Evolutionary conservation across 2,888 invertebrate species (phyloP), one percentile per base, ranked within the genome.

Genomic region (Crocallis elinguaria): DNA sequence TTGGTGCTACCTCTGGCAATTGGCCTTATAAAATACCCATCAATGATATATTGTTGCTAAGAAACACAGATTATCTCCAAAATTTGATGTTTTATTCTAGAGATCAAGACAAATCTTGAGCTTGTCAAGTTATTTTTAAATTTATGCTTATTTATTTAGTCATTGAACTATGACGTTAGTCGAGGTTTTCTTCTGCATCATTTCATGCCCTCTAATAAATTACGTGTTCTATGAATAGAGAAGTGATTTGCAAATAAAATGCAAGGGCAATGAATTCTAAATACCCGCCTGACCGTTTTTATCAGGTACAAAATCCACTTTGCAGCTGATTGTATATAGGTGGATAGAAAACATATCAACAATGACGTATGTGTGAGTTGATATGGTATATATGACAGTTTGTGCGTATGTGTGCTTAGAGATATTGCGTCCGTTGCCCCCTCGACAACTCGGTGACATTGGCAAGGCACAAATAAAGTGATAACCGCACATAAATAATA

Each of bases 401-500:
- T 72, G 55, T 60, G 66, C 77, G 69, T 77, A 64, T 76, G 75
- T 77, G 73, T 82, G 71, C n/a, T n/a, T 71, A 71, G 73, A 86
- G 84, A 87, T 87, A 89, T 76, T 69, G 80, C 85, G 91, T 84
- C 77, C 90, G 84, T 89, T 90, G 90, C 88, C 88, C 91, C 83
- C 82, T 72, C 80, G 69, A 74, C 85, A 84, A 88, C 86, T 88
- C 88, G 81, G 87, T 90, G 91, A 91, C 91, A 91, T 91, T 91
- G 91, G 90, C 79, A 75, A 74, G 82, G 80, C 79, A 84, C 86
- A 88, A 89, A 90, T 84, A 86, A 69, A 79, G 75, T 80, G 89
- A 88, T 90, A 90, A 87, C 75, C 70, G 75, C 71, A 77, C 71
- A 86, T 81, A 82, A 81, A 83, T 82, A 83, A 70, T 75, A 79